A percentile compares a stretch with the other conserved stretches of the same genome.
Conservation (phyloP, 2,797 vertebrate species). For the Microchirus variegatus region DNA sequence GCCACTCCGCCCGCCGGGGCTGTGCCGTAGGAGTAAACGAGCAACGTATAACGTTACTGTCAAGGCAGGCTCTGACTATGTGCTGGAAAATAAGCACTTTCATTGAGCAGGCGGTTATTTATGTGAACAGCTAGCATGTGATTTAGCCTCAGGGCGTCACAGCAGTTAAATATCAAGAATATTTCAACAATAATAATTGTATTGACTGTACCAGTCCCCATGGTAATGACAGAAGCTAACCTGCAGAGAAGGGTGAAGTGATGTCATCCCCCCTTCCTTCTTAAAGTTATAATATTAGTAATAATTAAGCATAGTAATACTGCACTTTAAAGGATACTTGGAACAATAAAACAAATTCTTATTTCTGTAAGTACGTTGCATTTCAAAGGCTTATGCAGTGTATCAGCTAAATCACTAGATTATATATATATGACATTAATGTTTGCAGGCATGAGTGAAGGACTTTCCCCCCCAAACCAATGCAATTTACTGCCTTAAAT, state of each 20-base stretch:
- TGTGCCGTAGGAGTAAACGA: slow-evolving; percentile 35
- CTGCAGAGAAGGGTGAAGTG: background rate
- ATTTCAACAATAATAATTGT: background rate
- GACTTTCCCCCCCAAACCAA: background rate
- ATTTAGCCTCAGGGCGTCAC: background rate
- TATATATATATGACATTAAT: too few species aligned
- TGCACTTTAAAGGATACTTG: too few species aligned
- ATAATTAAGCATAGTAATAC: too few species aligned
- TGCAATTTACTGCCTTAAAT: too few species aligned
- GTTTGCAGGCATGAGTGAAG: too few species aligned
- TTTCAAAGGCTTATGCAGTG: slow-evolving; percentile 4
- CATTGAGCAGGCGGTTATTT: slow-evolving; percentile 9
- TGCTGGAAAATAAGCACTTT: slow-evolving; percentile 43
- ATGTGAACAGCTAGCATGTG: background rate
- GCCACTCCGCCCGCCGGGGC: slow-evolving; percentile 49
- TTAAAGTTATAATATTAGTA: too few species aligned
- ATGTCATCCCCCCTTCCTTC: too few species aligned
- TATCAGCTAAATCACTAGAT: background rate
- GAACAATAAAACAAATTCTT: too few species aligned
- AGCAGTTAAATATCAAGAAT: background rate
- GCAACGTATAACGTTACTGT: slow-evolving; percentile 6
- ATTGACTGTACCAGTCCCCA: background rate
- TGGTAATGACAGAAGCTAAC: background rate
- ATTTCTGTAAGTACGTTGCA: background rate
- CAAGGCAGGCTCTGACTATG: slow-evolving; percentile 49